Base-by-base conservation (phyloP, 2,888 invertebrate genomes). In the Plemyria rubiginata region DNA sequence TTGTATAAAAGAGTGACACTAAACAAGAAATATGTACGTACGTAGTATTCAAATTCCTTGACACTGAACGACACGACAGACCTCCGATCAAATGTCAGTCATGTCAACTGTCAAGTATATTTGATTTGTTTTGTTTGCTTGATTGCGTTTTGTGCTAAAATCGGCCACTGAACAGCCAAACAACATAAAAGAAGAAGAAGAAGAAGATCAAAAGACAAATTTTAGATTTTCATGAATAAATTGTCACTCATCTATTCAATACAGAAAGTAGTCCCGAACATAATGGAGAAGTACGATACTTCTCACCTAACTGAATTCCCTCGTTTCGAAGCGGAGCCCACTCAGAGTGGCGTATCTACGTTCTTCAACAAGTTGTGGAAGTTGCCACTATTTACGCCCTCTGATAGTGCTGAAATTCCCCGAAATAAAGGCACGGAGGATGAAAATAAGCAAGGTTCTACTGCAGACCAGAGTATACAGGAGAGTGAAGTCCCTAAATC, bases 301-400 rank as follows among this genome's bases (percentile, higher is more conserved):
- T 90, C 92, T 38, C 91, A 92, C 70, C 80, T 92, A 38, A 93
- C 93, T 11, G 92, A 91, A 69, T 93, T 93, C 64, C 93, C 93
- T 52, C 87, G 97, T 28, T 93, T 96, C 64, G 96, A 96, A 82
- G 94, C 96, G 0, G 97, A 97, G 78, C 94, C 96, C 29, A 95
- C 94, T 70, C 95, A 96, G 73, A 95, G 96, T 72, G 95, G 95
- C 16, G 95, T 96, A 29, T 94, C 95, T 9, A 96, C 96, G 49
- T 94, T 96, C 70, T 94, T 96, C 71, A 95, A 96, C 16, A 96
- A 96, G 83, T 92, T 97, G 70, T 96, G 96, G 87, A 95, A 94
- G 78, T 93, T 95, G 71, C 94, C 93, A n/a, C 94, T 94, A 82
- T 94, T 94, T 92, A 88, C 92, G 66, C 87, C 87, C 0, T 85